These are phyloP conservation scores for Pachycephala philippinensis DNA, from an alignment of 2,113 vertebrate species.

Conservation along the genomic window DNA sequence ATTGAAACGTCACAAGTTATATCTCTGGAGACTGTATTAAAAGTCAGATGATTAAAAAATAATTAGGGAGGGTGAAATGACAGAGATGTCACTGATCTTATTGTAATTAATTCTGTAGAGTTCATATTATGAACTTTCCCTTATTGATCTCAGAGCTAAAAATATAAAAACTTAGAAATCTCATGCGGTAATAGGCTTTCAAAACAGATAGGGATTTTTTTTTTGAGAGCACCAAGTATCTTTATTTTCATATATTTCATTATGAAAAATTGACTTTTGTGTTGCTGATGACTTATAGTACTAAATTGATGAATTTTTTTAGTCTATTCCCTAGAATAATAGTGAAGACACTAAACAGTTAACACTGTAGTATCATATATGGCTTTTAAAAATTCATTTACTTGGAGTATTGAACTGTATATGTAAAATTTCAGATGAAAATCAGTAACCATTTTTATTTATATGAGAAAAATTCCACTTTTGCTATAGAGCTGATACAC, in stretches of 20 bases:
- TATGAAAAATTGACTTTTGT: neutral
- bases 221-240: neutral
- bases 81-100: neutral
- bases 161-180: neutral
- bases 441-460: neutral
- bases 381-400: neutral
- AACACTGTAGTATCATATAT: neutral
- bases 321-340: neutral
- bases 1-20: neutral
- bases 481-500: neutral
- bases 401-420: neutral
- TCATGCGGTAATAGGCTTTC: neutral
- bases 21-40: neutral
- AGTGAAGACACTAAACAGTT: neutral
- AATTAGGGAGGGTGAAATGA: neutral
- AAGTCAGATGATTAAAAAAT: slow-evolving; percentile 14
- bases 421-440: neutral
- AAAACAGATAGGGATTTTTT: neutral
- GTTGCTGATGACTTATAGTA: neutral
- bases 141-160: neutral
- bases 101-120: neutral
- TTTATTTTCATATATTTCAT: neutral
- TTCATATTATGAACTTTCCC: neutral
- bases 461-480: neutral
- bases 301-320: neutral